Base-by-base conservation (phyloP, 1,140 invertebrate species). In the Drosophila saltans region DNA sequence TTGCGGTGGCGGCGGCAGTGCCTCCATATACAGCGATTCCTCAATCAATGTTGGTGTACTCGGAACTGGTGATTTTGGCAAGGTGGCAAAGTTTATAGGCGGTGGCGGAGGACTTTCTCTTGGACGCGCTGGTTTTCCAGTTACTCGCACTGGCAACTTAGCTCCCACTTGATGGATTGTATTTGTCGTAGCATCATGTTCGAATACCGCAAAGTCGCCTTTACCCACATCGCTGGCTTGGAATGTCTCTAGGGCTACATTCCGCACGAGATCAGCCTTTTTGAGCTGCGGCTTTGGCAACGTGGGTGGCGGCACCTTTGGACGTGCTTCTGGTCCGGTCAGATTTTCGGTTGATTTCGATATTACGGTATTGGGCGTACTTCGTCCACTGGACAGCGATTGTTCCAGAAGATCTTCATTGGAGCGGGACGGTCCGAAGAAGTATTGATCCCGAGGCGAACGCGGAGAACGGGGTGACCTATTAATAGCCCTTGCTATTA, bases 161-260 rank as follows among this genome's bases (percentile, higher is more conserved):
- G 78, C 60, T 16, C 48, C 60, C 57, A 89, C 70, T 24, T 77
- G 74, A 40, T 91, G 88, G 43, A 92, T 91, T 21, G 86, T 89
- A 30, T 92, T 92, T 21, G 91, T 92, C 60, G 67, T 84, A 24
- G 75, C 77, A 65, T 92, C 90, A 64, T 92, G 91, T 59, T 92
- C 91, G 66, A 91, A 92, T 11, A 92, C 90, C 0, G 91, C 75
- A 59, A 92, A 92, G 62, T 92, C 91, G 7, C 91, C 91, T 9
- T 92, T 84, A 0, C 90, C 91, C 57, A 92, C 81, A 67, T 92
- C 91, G 24, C 67, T 82, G 68, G 78, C 80, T 66, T 92, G 90
- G 52, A 92, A 91, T 7, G 75, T 84, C 45, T 92, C 89, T 30
- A 92, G 72, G 1, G 90, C 91, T 21, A 80, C 72, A 59, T 92